Evolutionary conservation across 2,797 vertebrate genomes (phyloP).

Genomic region (Ciconia nigra): DNA sequence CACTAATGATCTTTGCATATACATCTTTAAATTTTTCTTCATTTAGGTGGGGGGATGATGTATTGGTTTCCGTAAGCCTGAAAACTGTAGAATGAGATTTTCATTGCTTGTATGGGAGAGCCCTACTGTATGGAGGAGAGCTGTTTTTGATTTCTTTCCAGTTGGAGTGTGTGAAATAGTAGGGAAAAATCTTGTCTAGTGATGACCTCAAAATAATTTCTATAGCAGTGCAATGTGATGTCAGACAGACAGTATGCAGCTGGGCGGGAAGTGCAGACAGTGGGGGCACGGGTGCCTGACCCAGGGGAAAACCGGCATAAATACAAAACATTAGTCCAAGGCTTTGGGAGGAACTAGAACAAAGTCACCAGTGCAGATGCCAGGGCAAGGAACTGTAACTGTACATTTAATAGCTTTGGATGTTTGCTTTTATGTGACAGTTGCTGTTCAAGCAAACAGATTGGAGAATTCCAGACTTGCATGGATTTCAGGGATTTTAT

Average conservation of each 20-base stretch:
- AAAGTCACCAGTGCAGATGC: conserved; percentile 50
- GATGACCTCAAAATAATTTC: conserved; percentile 8
- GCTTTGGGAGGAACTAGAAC: conserved; percentile 3
- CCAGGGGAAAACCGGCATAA: background rate
- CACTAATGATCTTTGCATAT: background rate
- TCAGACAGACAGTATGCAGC: background rate
- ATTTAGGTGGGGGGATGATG: background rate
- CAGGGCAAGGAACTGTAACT: background rate
- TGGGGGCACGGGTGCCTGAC: background rate
- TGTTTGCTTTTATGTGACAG: conserved; percentile 28
- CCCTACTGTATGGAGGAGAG: background rate
- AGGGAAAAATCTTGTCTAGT: background rate
- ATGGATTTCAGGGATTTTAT: background rate
- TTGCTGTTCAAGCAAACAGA: conserved; percentile 50
- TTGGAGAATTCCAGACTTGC: conserved; percentile 25
- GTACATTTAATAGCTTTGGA: conserved; percentile 32
- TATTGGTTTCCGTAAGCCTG: background rate
- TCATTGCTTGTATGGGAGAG: background rate
- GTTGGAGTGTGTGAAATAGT: background rate
- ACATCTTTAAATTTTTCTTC: background rate
- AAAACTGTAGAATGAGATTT: background rate
- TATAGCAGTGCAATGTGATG: background rate
- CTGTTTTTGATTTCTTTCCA: background rate
- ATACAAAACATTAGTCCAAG: background rate
- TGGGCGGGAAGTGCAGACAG: background rate